A percentile compares a stretch with the other conserved stretches of the same genome.
Evolutionary conservation across 2,888 invertebrate species (phyloP).

Genomic region (Panzeria rudis): DNA sequence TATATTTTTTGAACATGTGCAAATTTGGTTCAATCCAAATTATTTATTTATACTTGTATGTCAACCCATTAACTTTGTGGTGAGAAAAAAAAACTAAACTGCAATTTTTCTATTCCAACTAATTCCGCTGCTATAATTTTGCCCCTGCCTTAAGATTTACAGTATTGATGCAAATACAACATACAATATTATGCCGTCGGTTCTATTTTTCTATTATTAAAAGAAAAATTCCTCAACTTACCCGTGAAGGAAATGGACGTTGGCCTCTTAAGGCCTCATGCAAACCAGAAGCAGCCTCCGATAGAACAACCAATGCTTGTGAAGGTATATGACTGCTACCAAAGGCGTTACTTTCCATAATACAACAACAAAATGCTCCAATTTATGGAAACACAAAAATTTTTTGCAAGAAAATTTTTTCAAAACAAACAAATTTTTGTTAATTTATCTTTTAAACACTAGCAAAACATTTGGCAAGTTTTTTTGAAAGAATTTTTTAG

Average conservation of each 20-base stretch:
- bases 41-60: too few relatives aligned
- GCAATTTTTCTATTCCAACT: too few relatives aligned
- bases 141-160: too few relatives aligned
- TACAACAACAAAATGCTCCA: conserved; percentile 71
- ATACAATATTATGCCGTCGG: conserved; percentile 15
- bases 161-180: too few relatives aligned
- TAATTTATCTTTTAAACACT: conserved; percentile 19
- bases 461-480: conserved; percentile 20
- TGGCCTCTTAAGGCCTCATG: conserved; percentile 90
- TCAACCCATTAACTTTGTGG: too few relatives aligned
- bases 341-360: conserved; percentile 91
- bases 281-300: conserved; percentile 89
- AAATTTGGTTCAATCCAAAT: too few relatives aligned
- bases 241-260: conserved; percentile 90
- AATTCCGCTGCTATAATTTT: too few relatives aligned
- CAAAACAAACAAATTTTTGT: conserved; percentile 25
- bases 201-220: not conserved
- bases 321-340: conserved; percentile 89
- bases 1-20: too few relatives aligned
- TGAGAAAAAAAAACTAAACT: too few relatives aligned
- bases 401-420: conserved; percentile 7
- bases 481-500: not conserved
- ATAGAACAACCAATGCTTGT: conserved; percentile 90
- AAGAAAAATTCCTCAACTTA: conserved; percentile 80
- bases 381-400: conserved; percentile 35